Conservation (phyloP, 2,888 invertebrate genomes). For the Liodrosophila aerea region DNA sequence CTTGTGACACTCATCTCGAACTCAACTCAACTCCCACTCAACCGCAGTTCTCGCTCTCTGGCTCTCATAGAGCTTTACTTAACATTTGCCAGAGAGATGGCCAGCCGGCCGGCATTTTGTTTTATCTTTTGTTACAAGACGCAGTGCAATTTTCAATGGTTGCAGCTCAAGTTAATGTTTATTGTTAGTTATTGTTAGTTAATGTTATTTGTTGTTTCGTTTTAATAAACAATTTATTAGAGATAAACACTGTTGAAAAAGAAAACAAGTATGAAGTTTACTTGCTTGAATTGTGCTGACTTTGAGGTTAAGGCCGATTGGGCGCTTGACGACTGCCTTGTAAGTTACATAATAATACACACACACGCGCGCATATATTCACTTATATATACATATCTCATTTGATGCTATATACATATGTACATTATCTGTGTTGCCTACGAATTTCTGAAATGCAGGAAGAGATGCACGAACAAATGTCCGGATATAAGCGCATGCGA, state of each 20-base stretch:
- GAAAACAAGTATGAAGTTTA: constrained; percentile 29
- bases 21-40: no score
- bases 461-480: constrained; percentile 99
- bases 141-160: constrained; percentile 22
- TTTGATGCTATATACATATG: constrained; percentile 28
- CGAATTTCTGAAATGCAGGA: constrained; percentile 83
- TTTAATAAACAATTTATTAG: constrained; percentile 3
- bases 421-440: constrained; percentile 42
- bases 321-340: constrained; percentile 41
- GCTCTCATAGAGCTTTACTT: no score
- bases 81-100: constrained; percentile 17
- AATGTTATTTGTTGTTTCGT: constrained; percentile 5
- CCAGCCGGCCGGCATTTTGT: constrained; percentile 34
- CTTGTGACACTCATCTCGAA: no score
- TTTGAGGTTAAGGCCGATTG: constrained; percentile 60
- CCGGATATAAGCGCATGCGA: constrained; percentile 98
- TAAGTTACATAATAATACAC: constrained; percentile 53
- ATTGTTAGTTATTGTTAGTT: constrained; percentile 22
- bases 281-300: constrained; percentile 32
- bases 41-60: no score
- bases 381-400: background rate
- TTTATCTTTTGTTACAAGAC: constrained; percentile 26
- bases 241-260: background rate
- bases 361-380: background rate
- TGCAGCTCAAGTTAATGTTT: constrained; percentile 11